phyloP scores from a whole-genome alignment of 2,113 vertebrate genomes.

The Austrofundulus limnaeus region DNA sequence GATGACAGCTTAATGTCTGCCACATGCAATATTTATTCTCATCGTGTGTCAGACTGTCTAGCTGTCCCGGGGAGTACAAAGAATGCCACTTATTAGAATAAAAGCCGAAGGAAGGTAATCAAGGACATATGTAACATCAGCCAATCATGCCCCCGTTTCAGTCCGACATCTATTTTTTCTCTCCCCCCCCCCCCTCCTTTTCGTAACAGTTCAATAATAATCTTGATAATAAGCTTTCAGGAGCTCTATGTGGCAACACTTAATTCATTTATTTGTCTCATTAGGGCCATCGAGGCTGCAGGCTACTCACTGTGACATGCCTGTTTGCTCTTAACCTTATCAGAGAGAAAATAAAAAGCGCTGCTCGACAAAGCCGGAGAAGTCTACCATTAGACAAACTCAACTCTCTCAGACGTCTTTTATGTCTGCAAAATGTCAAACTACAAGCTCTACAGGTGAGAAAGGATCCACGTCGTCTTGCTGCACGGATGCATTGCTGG shows the following conservation, averaged over 20 bases:
- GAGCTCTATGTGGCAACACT: constrained; percentile 90
- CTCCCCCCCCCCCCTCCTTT: constrained; percentile 68
- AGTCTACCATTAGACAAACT: constrained; percentile 69
- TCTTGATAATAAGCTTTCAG: constrained; percentile 95
- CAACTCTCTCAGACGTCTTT: constrained; percentile 56
- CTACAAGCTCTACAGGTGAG: constrained; percentile 25
- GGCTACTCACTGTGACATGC: constrained; percentile 85
- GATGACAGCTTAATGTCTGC: constrained; percentile 99
- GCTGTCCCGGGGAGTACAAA: constrained; percentile 98
- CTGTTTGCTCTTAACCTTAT: constrained; percentile 80
- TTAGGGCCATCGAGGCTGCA: constrained; percentile 83
- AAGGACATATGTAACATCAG: constrained; percentile 99
- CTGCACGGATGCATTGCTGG: constrained; percentile 30
- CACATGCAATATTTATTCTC: constrained; percentile 99
- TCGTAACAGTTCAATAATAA: constrained; percentile 96
- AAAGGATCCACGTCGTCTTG: constrained; percentile 15
- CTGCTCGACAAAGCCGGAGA: constrained; percentile 61
- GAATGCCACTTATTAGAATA: constrained; percentile 99
- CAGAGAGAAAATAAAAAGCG: constrained; percentile 81
- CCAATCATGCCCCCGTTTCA: constrained; percentile 92
- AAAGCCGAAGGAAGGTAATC: constrained; percentile 99
- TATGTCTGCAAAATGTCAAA: constrained; percentile 42
- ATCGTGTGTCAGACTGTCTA: constrained; percentile 99
- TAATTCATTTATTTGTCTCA: constrained; percentile 98
- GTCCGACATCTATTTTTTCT: constrained; percentile 83